Conservation (phyloP, 2,888 invertebrate genomes). For the Ennomos erosarius region DNA sequence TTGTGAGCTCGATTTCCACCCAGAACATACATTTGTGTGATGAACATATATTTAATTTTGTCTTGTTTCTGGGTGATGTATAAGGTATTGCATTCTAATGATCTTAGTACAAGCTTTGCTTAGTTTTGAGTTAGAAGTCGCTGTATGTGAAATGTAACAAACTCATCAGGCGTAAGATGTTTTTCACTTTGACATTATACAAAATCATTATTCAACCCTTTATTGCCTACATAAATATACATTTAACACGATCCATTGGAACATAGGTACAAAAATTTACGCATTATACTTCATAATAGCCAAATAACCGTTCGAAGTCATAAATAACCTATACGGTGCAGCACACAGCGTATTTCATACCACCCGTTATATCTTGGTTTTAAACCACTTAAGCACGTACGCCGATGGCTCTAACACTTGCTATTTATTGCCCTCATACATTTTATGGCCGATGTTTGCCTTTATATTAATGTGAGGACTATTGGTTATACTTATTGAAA, state of each 20-base stretch:
- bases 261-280: slow-evolving; percentile 12
- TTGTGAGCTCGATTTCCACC: too few relatives aligned
- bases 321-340: slow-evolving; percentile 17
- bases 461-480: slow-evolving; percentile 22
- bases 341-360: slow-evolving; percentile 9
- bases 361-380: slow-evolving; percentile 20
- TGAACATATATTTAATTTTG: too few relatives aligned
- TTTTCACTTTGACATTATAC: too few relatives aligned
- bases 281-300: slow-evolving; percentile 7
- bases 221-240: too few relatives aligned
- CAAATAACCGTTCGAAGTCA: slow-evolving; percentile 7
- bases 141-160: too few relatives aligned
- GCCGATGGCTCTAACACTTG: slow-evolving; percentile 21
- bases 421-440: slow-evolving; percentile 22
- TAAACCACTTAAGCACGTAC: slow-evolving; percentile 29
- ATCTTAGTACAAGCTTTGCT: too few relatives aligned
- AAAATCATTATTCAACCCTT: too few relatives aligned
- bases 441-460: slow-evolving; percentile 20
- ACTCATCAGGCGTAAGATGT: too few relatives aligned
- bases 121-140: too few relatives aligned
- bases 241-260: neutral
- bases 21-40: too few relatives aligned
- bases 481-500: slow-evolving; percentile 19
- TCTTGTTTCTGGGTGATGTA: too few relatives aligned
- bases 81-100: too few relatives aligned